Evolutionary conservation across 1,140 invertebrate species (phyloP), one percentile per base, ranked within the genome.

Genomic region (Diorhabda sublineata): DNA sequence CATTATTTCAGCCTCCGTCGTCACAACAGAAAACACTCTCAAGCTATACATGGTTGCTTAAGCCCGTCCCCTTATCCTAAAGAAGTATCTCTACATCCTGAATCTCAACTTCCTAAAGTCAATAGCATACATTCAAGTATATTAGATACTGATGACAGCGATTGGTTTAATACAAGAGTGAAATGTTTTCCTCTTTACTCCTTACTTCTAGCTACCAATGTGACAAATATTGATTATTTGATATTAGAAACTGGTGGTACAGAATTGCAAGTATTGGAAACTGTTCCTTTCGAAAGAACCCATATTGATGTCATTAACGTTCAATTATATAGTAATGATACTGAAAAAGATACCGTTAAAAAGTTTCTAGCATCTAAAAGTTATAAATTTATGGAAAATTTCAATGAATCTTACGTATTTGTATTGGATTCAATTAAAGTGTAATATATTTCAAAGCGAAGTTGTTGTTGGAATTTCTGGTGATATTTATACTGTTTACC

Each of bases 141-240:
- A 67, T 77, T 83, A 42, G 81, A 82, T 3, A 77, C 83, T 42
- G 81, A 82, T 3, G 83, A 85, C 61, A 80, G 83, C 41, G 83
- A 83, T 62, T 77, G 82, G 64, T 81, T 83, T 9, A 82, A 84
- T 8, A 85, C 89, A 58, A 85, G 90, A 73, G 89, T 94, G 62
- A 90, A 92, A 78, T 95, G 92, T 81, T 93, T 94, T 80, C 92
- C 93, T 71, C 84, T 95, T 63, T 91, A 89, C 78, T 92, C 92
- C 26, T 83, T 94, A 66, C 82, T 95, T 75, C 82, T 92, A 68
- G 92, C 92, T 45, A 88, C 91, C 71, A 90, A 91, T 75, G 84
- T 87, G 57, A 87, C 87, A 9, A 82, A 81, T 44, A 83, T 92
- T 58, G 88, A 93, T 83, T 90, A 91, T 77, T 82, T 94, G 66